A percentile compares a stretch with the other conserved stretches of the same genome.
phyloP scores from a whole-genome alignment of 2,797 vertebrate genomes.

The Acomys russatus region DNA sequence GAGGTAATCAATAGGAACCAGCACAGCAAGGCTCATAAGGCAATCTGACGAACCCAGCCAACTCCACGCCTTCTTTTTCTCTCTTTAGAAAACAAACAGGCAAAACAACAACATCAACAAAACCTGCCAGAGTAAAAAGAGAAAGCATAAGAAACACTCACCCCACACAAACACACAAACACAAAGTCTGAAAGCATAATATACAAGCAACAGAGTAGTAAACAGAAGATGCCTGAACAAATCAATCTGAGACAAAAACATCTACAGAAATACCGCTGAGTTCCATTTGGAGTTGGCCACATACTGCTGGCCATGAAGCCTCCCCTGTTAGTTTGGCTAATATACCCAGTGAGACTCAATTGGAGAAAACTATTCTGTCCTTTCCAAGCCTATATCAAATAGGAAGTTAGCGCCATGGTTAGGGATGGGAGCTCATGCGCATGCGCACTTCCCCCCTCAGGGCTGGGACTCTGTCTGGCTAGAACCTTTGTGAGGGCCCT shows the following conservation, averaged over 20 bases:
- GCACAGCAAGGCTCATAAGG: neutral
- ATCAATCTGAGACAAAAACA: neutral
- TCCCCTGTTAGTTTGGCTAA: neutral
- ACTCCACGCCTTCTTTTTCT: neutral
- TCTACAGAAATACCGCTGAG: neutral
- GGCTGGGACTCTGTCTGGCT: neutral
- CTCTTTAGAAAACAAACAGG: neutral
- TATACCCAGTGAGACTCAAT: neutral
- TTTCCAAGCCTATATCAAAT: neutral
- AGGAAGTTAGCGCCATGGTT: neutral
- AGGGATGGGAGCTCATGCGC: neutral
- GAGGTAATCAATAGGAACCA: neutral
- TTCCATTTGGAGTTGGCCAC: neutral
- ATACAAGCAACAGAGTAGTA: neutral
- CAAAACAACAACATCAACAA: too few species aligned
- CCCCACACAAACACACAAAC: neutral
- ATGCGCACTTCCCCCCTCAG: neutral
- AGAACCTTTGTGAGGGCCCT: too few species aligned
- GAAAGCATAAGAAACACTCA: neutral
- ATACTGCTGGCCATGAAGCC: neutral
- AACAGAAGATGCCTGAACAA: neutral
- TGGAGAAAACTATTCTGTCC: neutral
- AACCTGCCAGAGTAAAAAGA: neutral
- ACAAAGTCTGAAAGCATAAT: neutral
- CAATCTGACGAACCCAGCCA: neutral